Evolutionary conservation across 1,140 invertebrate genomes (phyloP).

Genomic region (Euwallacea fornicatus): DNA sequence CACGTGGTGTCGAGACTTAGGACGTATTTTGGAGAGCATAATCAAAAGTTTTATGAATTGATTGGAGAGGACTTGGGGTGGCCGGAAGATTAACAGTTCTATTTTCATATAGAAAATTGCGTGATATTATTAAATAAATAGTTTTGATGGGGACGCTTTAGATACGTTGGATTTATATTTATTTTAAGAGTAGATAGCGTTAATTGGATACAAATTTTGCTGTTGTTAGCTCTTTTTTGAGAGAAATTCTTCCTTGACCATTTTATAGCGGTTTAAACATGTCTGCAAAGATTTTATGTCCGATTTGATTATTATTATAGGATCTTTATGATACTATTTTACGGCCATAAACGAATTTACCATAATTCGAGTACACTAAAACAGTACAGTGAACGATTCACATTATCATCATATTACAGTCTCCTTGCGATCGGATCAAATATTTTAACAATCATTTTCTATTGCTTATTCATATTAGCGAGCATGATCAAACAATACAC

Average conservation of each 20-base stretch:
- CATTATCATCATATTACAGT: no score
- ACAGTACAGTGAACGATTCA: no score
- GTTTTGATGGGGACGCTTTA: background rate
- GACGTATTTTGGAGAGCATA: slow-evolving; percentile 93
- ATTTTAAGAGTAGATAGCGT: background rate
- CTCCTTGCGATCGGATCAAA: no score
- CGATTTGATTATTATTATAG: no score
- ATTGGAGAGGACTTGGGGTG: slow-evolving; percentile 90
- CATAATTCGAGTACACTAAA: no score
- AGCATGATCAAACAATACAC: no score
- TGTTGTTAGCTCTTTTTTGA: slow-evolving; percentile 1
- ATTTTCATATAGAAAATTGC: background rate
- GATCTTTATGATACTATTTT: no score
- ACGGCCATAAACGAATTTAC: no score
- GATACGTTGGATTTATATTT: background rate
- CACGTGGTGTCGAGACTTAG: slow-evolving; percentile 83
- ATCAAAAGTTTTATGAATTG: slow-evolving; percentile 92
- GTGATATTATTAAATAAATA: background rate
- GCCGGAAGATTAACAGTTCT: slow-evolving; percentile 69
- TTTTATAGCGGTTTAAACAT: background rate
- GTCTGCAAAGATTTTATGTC: no score
- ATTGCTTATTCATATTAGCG: no score
- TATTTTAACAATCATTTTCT: no score
- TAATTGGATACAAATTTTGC: background rate
- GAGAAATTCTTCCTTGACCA: background rate